Evolutionary conservation across 2,113 vertebrate species (phyloP).

Genomic region (Callocephalon fimbriatum): DNA sequence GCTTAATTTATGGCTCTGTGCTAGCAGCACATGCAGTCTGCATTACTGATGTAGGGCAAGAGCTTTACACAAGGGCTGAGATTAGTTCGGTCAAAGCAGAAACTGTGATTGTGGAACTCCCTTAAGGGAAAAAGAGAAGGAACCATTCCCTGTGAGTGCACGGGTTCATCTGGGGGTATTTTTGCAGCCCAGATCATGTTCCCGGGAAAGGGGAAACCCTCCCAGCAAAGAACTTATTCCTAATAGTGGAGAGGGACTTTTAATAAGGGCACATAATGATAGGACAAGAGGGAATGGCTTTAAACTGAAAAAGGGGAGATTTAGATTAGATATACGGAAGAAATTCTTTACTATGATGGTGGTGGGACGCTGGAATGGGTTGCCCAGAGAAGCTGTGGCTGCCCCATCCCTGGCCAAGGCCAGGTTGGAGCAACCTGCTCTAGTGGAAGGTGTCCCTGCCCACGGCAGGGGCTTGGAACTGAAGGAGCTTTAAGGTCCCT

Average conservation of each 20-base stretch:
- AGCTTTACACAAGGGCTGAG: background rate
- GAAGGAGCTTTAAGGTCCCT: background rate
- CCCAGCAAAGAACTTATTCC: background rate
- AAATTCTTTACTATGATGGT: background rate
- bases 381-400: background rate
- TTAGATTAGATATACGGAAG: background rate
- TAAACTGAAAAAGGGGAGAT: background rate
- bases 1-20: background rate
- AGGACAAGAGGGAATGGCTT: background rate
- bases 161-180: background rate
- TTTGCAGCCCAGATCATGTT: background rate
- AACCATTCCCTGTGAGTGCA: background rate
- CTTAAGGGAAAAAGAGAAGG: background rate
- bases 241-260: background rate
- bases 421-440: background rate
- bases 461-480: background rate
- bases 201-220: background rate
- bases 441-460: background rate
- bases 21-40: background rate
- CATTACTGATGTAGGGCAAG: background rate
- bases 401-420: background rate
- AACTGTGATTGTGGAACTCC: fast-evolving
- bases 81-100: background rate
- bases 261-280: background rate
- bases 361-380: background rate